Conservation (phyloP, 2,797 vertebrate genomes). For the Mormyrus hasselquistii region DNA sequence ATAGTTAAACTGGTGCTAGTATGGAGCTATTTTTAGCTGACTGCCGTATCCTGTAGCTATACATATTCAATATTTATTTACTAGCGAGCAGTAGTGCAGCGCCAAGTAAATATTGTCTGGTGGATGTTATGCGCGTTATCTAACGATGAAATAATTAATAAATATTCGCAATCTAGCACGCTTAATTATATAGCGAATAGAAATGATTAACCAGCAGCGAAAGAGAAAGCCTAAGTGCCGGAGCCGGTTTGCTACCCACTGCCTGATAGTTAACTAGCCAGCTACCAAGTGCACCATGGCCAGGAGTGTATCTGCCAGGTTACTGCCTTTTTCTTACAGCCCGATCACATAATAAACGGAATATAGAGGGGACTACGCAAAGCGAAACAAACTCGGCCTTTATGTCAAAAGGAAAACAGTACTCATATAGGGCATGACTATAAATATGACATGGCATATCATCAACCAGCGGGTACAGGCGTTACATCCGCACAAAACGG, state of each 20-base stretch:
- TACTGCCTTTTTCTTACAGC: not conserved
- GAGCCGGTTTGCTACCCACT: not conserved
- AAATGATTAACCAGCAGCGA: not conserved
- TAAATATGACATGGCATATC: not conserved
- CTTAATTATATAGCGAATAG: not conserved
- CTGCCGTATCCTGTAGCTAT: slow-evolving; percentile 1
- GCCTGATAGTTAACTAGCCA: not conserved
- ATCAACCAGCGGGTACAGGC: not conserved
- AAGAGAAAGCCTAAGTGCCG: not conserved
- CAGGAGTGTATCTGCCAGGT: not conserved
- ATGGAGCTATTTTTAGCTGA: slow-evolving; percentile 5
- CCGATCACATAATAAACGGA: not conserved
- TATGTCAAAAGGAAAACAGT: not conserved
- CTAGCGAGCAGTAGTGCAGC: not conserved
- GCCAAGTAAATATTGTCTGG: not conserved
- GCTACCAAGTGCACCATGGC: not conserved
- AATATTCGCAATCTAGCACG: not conserved
- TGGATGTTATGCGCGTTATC: not conserved
- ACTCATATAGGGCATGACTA: not conserved
- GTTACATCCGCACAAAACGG: not conserved
- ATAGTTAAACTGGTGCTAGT: not conserved
- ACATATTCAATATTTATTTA: slow-evolving; percentile 1
- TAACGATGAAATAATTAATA: not conserved
- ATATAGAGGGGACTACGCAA: not conserved
- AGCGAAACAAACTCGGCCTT: not conserved